Conservation (phyloP, 2,113 vertebrate genomes). For the Strix aluco region DNA sequence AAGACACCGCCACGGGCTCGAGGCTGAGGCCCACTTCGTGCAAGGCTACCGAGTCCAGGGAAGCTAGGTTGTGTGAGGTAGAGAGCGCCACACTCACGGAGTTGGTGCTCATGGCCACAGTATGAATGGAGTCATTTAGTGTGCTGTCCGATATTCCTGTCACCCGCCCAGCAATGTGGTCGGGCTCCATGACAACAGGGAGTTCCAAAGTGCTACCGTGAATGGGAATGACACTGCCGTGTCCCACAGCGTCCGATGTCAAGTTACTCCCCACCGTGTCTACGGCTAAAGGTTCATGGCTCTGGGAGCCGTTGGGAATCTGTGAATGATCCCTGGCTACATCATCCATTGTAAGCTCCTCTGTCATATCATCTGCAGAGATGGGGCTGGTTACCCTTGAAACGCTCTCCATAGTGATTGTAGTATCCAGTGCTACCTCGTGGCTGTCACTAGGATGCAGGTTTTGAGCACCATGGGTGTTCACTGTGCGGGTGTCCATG, state of each 20-base stretch:
- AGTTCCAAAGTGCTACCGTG: constrained; percentile 90
- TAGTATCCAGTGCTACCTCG: constrained; percentile 86
- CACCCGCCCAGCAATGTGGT: constrained; percentile 83
- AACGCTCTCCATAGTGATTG: constrained; percentile 89
- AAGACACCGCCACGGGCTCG: constrained; percentile 90
- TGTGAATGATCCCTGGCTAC: constrained; percentile 86
- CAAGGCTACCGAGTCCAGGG: constrained; percentile 88
- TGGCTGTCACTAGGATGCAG: constrained; percentile 88
- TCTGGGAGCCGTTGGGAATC: constrained; percentile 80
- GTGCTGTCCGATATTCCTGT: constrained; percentile 78
- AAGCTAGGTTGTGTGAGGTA: constrained; percentile 87
- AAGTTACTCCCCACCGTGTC: constrained; percentile 76
- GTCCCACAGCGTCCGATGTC: constrained; percentile 83
- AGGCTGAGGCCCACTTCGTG: constrained; percentile 91
- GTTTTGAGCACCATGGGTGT: constrained; percentile 79
- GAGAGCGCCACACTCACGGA: constrained; percentile 94
- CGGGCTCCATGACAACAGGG: constrained; percentile 91
- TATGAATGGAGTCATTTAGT: constrained; percentile 88
- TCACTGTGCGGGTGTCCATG: constrained; percentile 90
- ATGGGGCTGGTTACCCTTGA: constrained; percentile 92
- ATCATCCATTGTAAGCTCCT: constrained; percentile 88
- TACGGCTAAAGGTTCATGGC: constrained; percentile 81
- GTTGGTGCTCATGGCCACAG: constrained; percentile 86
- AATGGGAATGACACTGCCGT: constrained; percentile 86
- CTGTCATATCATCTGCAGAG: constrained; percentile 89